Evolutionary conservation across 1,140 invertebrate genomes (phyloP).

Genomic region (Drosophila prosaltans): DNA sequence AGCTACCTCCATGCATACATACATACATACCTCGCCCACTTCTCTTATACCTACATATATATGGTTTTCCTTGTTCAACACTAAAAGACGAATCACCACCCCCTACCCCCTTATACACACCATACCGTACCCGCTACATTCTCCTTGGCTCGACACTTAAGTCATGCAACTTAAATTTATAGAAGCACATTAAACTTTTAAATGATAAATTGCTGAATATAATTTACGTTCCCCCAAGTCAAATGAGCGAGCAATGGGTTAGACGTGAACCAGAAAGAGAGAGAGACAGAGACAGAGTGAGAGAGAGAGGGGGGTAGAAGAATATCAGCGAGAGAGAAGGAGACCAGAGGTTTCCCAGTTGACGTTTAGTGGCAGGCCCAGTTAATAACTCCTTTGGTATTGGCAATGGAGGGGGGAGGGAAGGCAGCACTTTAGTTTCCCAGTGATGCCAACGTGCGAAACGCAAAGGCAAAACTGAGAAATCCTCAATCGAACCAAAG

Average conservation of each 20-base stretch:
- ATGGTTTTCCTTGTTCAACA: neutral
- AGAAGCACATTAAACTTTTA: conserved; percentile 81
- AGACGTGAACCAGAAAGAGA: conserved; percentile 1
- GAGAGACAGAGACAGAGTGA: conserved; percentile 12
- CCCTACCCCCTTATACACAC: neutral
- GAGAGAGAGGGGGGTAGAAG: neutral
- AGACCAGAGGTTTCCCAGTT: conserved; percentile 25
- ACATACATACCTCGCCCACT: neutral
- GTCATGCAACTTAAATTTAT: conserved; percentile 79
- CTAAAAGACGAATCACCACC: neutral
- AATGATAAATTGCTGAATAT: conserved; percentile 80
- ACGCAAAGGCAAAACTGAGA: too few relatives aligned
- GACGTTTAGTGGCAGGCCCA: conserved; percentile 60
- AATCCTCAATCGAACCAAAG: too few relatives aligned
- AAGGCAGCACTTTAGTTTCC: neutral
- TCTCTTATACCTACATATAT: neutral
- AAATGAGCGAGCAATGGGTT: conserved; percentile 42
- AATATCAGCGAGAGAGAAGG: conserved; percentile 5
- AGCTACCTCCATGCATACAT: conserved; percentile 15
- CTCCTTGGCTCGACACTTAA: conserved; percentile 44
- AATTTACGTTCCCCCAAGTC: conserved; percentile 66
- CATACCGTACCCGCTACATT: neutral
- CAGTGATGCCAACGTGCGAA: neutral
- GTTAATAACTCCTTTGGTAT: conserved; percentile 76
- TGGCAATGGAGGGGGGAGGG: conserved; percentile 19